Evolutionary conservation across 2,113 vertebrate species (phyloP), one percentile per base, ranked within the genome.

Genomic region (Alouatta palliata): DNA sequence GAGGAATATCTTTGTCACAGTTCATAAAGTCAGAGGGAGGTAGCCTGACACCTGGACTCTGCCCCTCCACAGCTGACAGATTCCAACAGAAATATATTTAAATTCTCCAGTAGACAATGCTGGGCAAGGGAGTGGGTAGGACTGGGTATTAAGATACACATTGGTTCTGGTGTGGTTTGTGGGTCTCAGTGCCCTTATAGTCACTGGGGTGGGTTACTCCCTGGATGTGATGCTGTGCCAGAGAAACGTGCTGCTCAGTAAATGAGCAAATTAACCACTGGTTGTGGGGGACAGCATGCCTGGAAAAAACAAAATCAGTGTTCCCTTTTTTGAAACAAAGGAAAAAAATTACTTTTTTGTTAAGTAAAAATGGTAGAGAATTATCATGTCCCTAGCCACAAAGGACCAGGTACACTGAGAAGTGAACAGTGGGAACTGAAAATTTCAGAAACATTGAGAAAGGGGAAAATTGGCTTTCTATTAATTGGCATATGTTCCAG

Each of bases 401-500:
- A 98, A 82, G 96, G 97, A 96, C 94, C 81, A 97, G 81, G 96
- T 98, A 97, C 98, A 97, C 97, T 98, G 98, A 97, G 96, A 98
- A 97, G 89, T 92, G 75, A 98, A 96, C 88, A 97, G 97, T 89
- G 76, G 52, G 79, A 93, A 97, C 89, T 98, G 92, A 98, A 98
- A 98, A 83, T 40, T 97, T 98, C 97, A 97, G 96, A 98, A 98
- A 98, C 35, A 86, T 97, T n/a, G 68, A 77, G 98, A 96, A 97
- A 96, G 97, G 92, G 97, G 96, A 75, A 93, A 98, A 98, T 98
- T 98, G 98, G 98, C 98, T 97, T 98, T 98, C 68, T 98, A 97
- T 98, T 80, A 98, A 98, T 98, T 95, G 94, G 97, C 98, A 98
- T 94, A 98, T 97, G 98, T 96, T 99, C 98, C 98, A 98, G 98